Evolutionary conservation across 2,113 vertebrate genomes (phyloP), one percentile per base, ranked within the genome.

Genomic region (Otocyon megalotis): DNA sequence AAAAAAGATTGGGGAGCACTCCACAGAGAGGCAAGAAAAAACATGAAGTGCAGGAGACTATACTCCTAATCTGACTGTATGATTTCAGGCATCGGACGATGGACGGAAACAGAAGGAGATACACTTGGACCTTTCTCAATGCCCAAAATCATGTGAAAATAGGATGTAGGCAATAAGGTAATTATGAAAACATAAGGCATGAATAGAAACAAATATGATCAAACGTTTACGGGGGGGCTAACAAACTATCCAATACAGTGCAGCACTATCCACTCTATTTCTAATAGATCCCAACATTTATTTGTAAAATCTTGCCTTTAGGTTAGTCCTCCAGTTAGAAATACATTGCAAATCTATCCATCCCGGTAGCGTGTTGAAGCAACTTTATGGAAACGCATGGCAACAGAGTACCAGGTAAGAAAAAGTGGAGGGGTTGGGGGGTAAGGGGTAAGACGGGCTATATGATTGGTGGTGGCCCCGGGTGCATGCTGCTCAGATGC

Each of bases 301-400:
- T 80, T 93, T 91, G 81, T 92, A 81, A 28, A 35, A 11, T 85
- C 43, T 83, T 84, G 84, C 28, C 43, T 93, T 93, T 93, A 90
- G 53, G 60, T 90, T 87, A 93, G 17, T 58, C 30, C 4, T 69
- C 19, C 2, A 58, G 32, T 81, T 81, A 71, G 86, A 94, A 69
- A 62, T 60, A 93, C 32, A 76, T 88, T 85, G 50, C 8, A 76
- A 74, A 74, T 26, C 35, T 85, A 37, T 90, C 90, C 72, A 94
- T 87, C 69, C 20, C 48, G 72, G 17, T 65, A 81, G 35, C 77
- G 43, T 81, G 89, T 95, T 86, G 74, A 88, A 87, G 30, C 7
- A 82, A 5, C 28, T 30, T 86, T 76, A 63, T 43, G 69, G 28
- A 74, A 54, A 71, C 24, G 3, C 2, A 62, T 43, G n/a, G 72